Evolutionary conservation across 2,113 vertebrate species (phyloP), one percentile per base, ranked within the genome.

Genomic region (Notiomystis cincta): DNA sequence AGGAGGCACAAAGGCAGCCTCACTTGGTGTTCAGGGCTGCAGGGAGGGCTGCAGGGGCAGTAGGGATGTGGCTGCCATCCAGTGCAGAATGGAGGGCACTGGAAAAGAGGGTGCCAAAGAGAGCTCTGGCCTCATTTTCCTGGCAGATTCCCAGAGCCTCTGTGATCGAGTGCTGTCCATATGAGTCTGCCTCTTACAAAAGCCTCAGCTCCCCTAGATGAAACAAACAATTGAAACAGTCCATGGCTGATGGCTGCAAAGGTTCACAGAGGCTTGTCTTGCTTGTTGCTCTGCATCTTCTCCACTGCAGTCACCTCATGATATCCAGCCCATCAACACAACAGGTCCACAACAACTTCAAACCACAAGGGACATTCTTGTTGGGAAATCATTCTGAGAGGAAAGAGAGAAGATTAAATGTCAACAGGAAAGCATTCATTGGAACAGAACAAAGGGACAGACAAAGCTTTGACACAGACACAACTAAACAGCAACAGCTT

Each of bases 341-440:
- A 80, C 48, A 83, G 62, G 91, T 97, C 95, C 82, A 90, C 72
- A 96, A 78, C 73, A 93, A 79, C 89, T 93, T 98, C 98, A 98
- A 94, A 98, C 98, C 91, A 98, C 98, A 24, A 98, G 98, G 81
- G 98, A 98, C 98, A 98, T 98, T 90, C 98, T 98, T 14, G 98
- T 98, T 89, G 98, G 98, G 90, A 98, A 98, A 93, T 98, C 98
- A 2, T 97, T 98, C 98, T 98, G 96, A 54, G 72, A 90, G 83
- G 70, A 93, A 85, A 96, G 60, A 97, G 73, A 96, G 76, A 86
- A 95, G 76, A 97, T 83, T 91, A 72, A 65, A 92, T 27, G 54
- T 94, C 66, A 96, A 81, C 30, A 65, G 95, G 47, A 96, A 93
- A 94, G 42, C 25, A 61, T 15, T 35, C 62, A 84, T 10, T 30